These are phyloP conservation scores for Brenthis daphne DNA, from an alignment of 2,888 invertebrate species.

Conservation along the genomic window DNA sequence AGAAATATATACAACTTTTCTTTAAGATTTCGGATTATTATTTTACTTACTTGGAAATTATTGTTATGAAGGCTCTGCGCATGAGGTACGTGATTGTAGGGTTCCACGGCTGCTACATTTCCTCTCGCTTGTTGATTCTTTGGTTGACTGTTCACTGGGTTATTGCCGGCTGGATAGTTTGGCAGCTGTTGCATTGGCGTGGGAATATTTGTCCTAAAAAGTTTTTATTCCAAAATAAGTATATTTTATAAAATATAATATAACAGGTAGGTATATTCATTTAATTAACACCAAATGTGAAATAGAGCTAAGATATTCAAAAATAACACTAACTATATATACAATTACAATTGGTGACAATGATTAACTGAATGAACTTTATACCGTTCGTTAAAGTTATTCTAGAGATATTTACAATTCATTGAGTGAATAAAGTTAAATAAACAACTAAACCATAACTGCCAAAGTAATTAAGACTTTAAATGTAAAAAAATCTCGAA, in stretches of 20 bases:
- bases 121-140: conserved; percentile 84
- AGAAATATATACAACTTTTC: too few relatives aligned
- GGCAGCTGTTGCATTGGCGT: conserved; percentile 77
- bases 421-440: neutral
- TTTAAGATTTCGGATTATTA: neutral
- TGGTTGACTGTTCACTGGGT: conserved; percentile 68
- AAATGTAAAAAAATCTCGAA: conserved; percentile 24
- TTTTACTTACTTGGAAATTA: conserved; percentile 68
- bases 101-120: conserved; percentile 93
- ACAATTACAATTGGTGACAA: too few relatives aligned
- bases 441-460: conserved; percentile 21
- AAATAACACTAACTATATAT: too few relatives aligned
- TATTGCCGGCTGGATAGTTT: conserved; percentile 64
- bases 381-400: too few relatives aligned
- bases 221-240: neutral
- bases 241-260: neutral
- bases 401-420: too few relatives aligned
- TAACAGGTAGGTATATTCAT: too few relatives aligned
- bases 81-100: conserved; percentile 92
- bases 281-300: too few relatives aligned
- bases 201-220: conserved; percentile 72
- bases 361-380: too few relatives aligned
- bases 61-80: conserved; percentile 78
- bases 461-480: conserved; percentile 23
- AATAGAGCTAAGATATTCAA: too few relatives aligned